These are phyloP conservation scores for Hylaeus volcanicus DNA, from an alignment of 1,140 invertebrate genomes.

Conservation along the genomic window DNA sequence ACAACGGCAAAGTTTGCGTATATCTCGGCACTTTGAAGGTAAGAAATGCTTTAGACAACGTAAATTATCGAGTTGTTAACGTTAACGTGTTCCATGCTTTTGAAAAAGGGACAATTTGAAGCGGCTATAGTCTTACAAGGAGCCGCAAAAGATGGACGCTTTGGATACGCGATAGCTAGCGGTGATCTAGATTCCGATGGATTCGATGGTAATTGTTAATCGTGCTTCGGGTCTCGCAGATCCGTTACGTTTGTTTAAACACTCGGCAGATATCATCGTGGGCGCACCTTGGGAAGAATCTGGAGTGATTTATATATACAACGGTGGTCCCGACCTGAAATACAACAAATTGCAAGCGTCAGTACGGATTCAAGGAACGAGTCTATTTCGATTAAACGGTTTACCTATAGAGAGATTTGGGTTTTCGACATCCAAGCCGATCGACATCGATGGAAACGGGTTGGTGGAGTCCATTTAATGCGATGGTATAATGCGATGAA, in stretches of 20 bases:
- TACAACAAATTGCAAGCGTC: constrained; percentile 70
- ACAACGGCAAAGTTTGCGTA: constrained; percentile 83
- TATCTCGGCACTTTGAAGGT: constrained; percentile 77
- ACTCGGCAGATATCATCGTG: constrained; percentile 83
- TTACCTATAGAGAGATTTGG: constrained; percentile 78
- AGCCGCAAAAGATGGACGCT: constrained; percentile 79
- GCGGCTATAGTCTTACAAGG: constrained; percentile 79
- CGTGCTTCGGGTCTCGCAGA: too few species aligned
- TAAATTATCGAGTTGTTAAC: neutral
- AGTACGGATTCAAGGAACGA: constrained; percentile 76
- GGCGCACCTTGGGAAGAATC: constrained; percentile 85
- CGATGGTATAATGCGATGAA: neutral
- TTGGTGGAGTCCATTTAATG: constrained; percentile 66
- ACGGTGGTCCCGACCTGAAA: constrained; percentile 80
- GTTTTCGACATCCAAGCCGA: constrained; percentile 83
- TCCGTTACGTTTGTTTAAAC: neutral
- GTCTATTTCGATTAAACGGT: neutral
- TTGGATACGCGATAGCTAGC: constrained; percentile 83
- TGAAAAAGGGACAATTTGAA: constrained; percentile 57
- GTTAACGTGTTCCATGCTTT: neutral
- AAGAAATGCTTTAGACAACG: neutral
- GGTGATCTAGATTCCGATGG: constrained; percentile 86
- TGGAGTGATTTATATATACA: constrained; percentile 85
- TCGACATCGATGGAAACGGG: constrained; percentile 84
- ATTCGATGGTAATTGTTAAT: constrained; percentile 76